Evolutionary conservation across 2,797 vertebrate species (phyloP), one percentile per base, ranked within the genome.

Genomic region (Melanogrammus aeglefinus): DNA sequence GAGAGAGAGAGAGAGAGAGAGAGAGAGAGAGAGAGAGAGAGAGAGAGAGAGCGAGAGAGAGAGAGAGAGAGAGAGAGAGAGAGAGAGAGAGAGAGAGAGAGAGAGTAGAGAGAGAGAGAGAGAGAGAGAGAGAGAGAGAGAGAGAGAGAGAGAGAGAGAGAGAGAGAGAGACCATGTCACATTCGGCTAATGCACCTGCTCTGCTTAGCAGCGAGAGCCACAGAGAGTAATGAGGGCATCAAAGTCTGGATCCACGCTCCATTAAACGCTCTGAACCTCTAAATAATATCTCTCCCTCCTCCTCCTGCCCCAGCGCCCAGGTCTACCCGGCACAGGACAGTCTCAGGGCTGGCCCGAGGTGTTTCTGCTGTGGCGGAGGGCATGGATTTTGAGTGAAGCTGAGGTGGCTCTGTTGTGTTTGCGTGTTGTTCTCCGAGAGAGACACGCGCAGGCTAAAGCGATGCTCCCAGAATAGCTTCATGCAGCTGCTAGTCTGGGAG

Each of bases 201-300:
- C 76, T 41, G 31, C 75, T 78, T 72, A 36, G 47, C 31, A 81
- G 70, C 2, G 41, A 51, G 57, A 81, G 73, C 29, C 38, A 9
- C 63, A 77, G 73, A 86, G 82, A 86, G 84, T 88, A 88, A 88
- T 88, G 82, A 87, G 86, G 82, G 82, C 81, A 85, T 90, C 81
- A 57, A 73, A 81, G 82, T 85, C 27, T 80, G 72, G 14, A 83
- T 84, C 76, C 76, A 33, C 21, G 75, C 88, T 77, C 77, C 88
- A 83, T 88, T 88, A 84, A 81, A 24, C 51, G 35, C 66, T 66
- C 39, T 21, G 70, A 78, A 70, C 83, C 82, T 77, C 47, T 51
- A 14, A 16, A 51, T 21, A 75, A 80, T 39, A 83, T 3, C 75
- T 21, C 70, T 73, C 77, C 78, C 12, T 41, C 73, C 36, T 47